Evolutionary conservation across 2,888 invertebrate genomes (phyloP).

Genomic region (Atrina japonica): DNA sequence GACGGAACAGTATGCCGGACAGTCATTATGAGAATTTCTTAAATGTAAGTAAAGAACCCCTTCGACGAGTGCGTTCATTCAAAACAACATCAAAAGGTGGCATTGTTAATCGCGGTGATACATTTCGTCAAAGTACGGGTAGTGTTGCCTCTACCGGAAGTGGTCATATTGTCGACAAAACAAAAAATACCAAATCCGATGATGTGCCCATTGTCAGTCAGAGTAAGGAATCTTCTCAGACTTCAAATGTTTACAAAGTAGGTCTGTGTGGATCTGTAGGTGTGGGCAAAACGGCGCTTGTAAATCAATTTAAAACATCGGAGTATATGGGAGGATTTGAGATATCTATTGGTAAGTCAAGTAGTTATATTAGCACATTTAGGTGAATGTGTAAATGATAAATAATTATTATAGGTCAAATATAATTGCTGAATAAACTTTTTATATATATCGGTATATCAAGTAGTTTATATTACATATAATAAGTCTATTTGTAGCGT

Average conservation of each 20-base stretch:
- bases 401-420: too few relatives aligned
- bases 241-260: constrained; percentile 83
- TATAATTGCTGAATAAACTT: too few relatives aligned
- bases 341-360: constrained; percentile 28
- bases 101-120: constrained; percentile 90
- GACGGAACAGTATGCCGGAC: constrained; percentile 67
- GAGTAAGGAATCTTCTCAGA: constrained; percentile 31
- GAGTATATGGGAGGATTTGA: constrained; percentile 84
- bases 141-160: constrained; percentile 88
- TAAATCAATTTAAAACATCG: constrained; percentile 87
- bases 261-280: constrained; percentile 86
- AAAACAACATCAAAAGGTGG: constrained; percentile 95
- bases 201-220: constrained; percentile 5
- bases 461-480: too few relatives aligned
- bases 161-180: constrained; percentile 47
- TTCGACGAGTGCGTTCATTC: constrained; percentile 90
- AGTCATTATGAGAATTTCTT: constrained; percentile 42
- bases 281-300: constrained; percentile 87
- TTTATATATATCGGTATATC: too few relatives aligned
- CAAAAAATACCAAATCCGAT: not conserved
- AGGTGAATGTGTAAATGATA: too few relatives aligned
- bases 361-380: too few relatives aligned
- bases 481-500: too few relatives aligned
- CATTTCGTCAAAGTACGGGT: constrained; percentile 92
- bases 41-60: constrained; percentile 46